Conservation (phyloP, 2,113 vertebrate genomes). For the Bos taurus region DNA sequence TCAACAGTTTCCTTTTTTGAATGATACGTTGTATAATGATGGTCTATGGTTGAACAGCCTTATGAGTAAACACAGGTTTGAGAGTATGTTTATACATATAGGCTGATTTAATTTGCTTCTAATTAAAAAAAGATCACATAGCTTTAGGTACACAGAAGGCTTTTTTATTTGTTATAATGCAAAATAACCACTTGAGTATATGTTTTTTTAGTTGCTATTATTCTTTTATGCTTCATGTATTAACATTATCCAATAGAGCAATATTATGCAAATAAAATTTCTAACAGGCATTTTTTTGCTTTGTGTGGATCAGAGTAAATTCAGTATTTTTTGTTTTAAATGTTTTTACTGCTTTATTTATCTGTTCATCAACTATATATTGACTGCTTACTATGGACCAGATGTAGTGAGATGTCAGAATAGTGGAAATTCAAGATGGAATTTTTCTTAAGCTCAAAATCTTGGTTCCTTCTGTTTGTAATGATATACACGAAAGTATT, state of each 20-base stretch:
- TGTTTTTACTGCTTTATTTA: not conserved
- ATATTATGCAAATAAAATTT: not conserved
- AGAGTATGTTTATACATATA: not conserved
- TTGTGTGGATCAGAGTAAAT: not conserved
- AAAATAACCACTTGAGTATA: not conserved
- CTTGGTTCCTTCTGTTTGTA: not conserved
- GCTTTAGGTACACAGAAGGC: not conserved
- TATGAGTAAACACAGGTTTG: not conserved
- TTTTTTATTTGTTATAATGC: not conserved
- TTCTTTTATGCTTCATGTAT: not conserved
- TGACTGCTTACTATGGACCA: not conserved
- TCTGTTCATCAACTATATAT: not conserved
- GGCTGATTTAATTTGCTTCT: not conserved
- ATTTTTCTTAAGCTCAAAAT: not conserved
- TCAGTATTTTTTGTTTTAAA: not conserved
- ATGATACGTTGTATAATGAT: not conserved
- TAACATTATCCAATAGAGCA: not conserved
- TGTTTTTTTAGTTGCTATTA: not conserved
- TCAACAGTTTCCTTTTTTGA: not conserved
- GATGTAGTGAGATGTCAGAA: not conserved
- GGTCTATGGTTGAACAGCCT: not conserved
- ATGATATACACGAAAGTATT: not conserved
- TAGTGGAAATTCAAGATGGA: not conserved
- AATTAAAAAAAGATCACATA: not conserved
- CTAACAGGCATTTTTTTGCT: not conserved